Conservation (phyloP, 2,888 invertebrate species). For the Thera obeliscata region DNA sequence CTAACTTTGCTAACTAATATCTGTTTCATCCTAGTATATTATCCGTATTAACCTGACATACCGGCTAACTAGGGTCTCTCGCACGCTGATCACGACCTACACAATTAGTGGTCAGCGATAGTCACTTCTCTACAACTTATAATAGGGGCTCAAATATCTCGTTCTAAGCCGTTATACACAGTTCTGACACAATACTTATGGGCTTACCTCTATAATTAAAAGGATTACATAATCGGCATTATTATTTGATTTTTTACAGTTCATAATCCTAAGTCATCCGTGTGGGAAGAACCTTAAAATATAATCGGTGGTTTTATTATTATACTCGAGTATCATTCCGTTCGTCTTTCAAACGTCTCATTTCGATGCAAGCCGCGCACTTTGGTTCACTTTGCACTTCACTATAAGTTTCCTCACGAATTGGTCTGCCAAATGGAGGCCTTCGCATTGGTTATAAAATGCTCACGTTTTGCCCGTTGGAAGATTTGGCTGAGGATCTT, state of each 20-base stretch:
- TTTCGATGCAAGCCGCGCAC: conserved; percentile 56
- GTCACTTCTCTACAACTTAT: no score
- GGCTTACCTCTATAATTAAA: no score
- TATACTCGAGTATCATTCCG: conserved; percentile 39
- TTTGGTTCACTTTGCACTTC: conserved; percentile 44
- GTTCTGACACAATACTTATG: no score
- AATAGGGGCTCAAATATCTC: no score
- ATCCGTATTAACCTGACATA: neutral
- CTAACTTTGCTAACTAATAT: neutral
- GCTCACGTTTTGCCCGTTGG: conserved; percentile 71
- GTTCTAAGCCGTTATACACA: no score
- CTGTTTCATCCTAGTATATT: neutral
- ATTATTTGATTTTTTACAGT: no score
- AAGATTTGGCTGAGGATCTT: conserved; percentile 71
- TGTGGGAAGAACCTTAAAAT: neutral
- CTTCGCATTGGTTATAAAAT: conserved; percentile 67
- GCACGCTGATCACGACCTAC: no score
- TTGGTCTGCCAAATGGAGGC: conserved; percentile 37
- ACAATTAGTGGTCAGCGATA: neutral
- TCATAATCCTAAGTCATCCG: neutral
- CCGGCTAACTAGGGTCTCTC: neutral
- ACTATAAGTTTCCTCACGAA: conserved; percentile 46
- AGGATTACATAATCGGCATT: no score
- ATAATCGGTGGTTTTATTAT: neutral
- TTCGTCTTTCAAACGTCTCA: conserved; percentile 46